Conservation (phyloP, 1,140 invertebrate genomes). For the Heliconius himera region DNA sequence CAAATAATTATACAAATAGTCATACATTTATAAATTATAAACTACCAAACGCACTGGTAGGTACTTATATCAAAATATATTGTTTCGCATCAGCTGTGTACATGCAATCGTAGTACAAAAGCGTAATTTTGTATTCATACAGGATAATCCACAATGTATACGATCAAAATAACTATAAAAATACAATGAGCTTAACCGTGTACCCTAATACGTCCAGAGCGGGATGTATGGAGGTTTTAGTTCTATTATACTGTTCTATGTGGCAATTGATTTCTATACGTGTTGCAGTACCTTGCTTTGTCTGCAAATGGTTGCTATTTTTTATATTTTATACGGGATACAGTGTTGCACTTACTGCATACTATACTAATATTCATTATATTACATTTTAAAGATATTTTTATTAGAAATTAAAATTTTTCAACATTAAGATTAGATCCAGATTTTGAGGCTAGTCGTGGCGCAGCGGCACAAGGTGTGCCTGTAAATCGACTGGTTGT, state of each 20-base stretch:
- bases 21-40: background rate
- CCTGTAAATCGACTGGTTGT: too few relatives aligned
- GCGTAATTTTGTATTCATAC: constrained; percentile 8
- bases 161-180: constrained; percentile 16
- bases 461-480: too few relatives aligned
- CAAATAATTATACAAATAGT: too few relatives aligned
- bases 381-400: too few relatives aligned
- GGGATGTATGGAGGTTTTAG: constrained; percentile 3
- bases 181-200: background rate
- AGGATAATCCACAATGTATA: constrained; percentile 12
- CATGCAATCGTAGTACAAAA: constrained; percentile 4
- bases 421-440: too few relatives aligned
- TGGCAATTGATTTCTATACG: background rate
- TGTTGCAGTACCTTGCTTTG: background rate
- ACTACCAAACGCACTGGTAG: background rate
- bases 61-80: background rate
- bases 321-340: too few relatives aligned
- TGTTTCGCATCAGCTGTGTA: constrained; percentile 9
- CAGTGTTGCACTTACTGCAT: too few relatives aligned
- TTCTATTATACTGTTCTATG: background rate
- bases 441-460: too few relatives aligned
- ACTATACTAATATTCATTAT: too few relatives aligned
- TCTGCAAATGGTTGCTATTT: background rate
- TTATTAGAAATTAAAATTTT: too few relatives aligned
- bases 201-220: constrained; percentile 4